Conservation (phyloP, 2,888 invertebrate species). For the Campoplex nolae region DNA sequence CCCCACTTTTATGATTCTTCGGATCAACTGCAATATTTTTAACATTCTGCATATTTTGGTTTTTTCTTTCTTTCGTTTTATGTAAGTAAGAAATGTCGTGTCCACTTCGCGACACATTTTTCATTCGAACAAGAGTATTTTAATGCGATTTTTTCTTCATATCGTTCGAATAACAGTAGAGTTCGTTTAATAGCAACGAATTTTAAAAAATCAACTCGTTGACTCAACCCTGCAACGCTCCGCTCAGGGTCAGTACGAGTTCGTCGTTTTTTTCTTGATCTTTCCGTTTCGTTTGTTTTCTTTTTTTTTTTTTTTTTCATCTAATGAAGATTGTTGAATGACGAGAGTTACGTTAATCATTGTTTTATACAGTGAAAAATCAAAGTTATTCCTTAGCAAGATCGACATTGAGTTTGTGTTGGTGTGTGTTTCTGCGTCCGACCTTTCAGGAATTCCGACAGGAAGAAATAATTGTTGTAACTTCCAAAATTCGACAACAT, state of each 20-base stretch:
- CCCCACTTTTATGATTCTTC: conserved; percentile 17
- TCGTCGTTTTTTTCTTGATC: conserved; percentile 14
- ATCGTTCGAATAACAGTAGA: conserved; percentile 29
- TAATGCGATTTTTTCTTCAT: conserved; percentile 11
- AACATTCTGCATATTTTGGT: conserved; percentile 39
- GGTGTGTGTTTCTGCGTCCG: conserved; percentile 21
- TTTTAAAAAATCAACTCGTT: conserved; percentile 16
- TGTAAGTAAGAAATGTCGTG: conserved; percentile 44
- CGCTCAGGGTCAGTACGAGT: conserved; percentile 15
- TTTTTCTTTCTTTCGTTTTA: conserved; percentile 15
- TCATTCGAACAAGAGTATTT: conserved; percentile 51
- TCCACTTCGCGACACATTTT: conserved; percentile 14
- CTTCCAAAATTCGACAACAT: conserved; percentile 71
- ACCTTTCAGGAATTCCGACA: conserved; percentile 6
- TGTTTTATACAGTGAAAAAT: conserved; percentile 31
- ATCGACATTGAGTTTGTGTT: conserved; percentile 53
- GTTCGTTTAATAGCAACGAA: conserved; percentile 26
- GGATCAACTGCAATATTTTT: conserved; percentile 45
- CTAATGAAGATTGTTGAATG: conserved; percentile 37
- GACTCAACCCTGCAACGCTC: conserved; percentile 41
- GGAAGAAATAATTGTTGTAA: conserved; percentile 50
- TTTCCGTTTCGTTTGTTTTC: background rate
- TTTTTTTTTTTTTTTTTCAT: background rate
- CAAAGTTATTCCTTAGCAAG: conserved; percentile 48
- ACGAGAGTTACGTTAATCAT: conserved; percentile 50